Conservation (phyloP, 2,113 vertebrate species). For the Chaetura pelagica region DNA sequence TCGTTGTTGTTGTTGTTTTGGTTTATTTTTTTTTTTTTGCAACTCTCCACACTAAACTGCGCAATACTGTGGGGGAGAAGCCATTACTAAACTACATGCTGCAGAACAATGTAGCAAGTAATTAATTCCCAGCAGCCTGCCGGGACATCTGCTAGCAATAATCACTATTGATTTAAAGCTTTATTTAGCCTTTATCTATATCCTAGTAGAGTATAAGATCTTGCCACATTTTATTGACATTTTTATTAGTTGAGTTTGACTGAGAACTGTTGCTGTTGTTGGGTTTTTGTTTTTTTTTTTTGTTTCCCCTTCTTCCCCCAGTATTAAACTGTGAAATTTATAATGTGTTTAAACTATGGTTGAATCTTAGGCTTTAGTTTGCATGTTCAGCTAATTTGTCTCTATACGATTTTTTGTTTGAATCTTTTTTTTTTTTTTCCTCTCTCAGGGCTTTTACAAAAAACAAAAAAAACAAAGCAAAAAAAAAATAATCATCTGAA, state of each 20-base stretch:
- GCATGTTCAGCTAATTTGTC: conserved; percentile 94
- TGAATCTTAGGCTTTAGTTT: conserved; percentile 93
- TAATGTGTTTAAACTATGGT: conserved; percentile 92
- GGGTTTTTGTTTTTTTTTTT: conserved; percentile 35
- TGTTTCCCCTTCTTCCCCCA: conserved; percentile 54
- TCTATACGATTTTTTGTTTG: conserved; percentile 77
- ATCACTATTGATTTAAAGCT: conserved; percentile 94
- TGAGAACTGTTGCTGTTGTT: conserved; percentile 78
- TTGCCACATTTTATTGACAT: conserved; percentile 82
- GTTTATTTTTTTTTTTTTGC: conserved; percentile 73
- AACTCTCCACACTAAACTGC: conserved; percentile 82
- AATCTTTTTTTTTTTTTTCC: conserved; percentile 79
- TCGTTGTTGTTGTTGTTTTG: background rate
- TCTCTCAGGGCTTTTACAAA: conserved; percentile 96
- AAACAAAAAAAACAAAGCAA: background rate
- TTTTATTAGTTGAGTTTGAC: conserved; percentile 83
- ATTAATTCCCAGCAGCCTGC: conserved; percentile 67
- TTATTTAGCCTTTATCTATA: conserved; percentile 88
- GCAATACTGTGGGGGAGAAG: conserved; percentile 83
- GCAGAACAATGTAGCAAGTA: conserved; percentile 80
- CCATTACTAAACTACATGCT: conserved; percentile 86
- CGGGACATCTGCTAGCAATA: conserved; percentile 83
- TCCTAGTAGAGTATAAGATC: conserved; percentile 81
- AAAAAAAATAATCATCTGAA: conserved; percentile 81
- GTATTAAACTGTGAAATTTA: conserved; percentile 97